Evolutionary conservation across 1,140 invertebrate genomes (phyloP).

Genomic region (Papilio machaon): DNA sequence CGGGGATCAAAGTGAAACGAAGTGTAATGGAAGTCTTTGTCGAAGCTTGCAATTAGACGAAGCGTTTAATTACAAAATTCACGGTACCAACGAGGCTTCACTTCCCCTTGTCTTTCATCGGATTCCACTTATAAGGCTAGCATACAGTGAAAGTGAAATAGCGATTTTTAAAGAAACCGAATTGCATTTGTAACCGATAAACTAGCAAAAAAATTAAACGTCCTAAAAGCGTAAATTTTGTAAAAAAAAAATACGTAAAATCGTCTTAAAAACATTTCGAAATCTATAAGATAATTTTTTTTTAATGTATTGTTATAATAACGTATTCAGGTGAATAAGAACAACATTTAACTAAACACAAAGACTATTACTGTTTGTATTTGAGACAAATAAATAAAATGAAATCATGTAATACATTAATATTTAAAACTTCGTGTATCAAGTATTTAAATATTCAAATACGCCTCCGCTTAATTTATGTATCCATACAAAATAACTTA

Average conservation of each 20-base stretch:
- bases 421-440: conserved; percentile 29
- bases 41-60: conserved; percentile 75
- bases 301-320: neutral
- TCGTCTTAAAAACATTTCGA: too few relatives aligned
- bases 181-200: too few relatives aligned
- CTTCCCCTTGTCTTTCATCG: conserved; percentile 70
- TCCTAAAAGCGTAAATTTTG: too few relatives aligned
- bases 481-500: conserved; percentile 29
- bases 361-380: neutral
- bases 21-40: conserved; percentile 63
- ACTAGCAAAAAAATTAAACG: too few relatives aligned
- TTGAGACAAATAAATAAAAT: conserved; percentile 27
- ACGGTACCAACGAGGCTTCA: conserved; percentile 76
- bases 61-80: conserved; percentile 80
- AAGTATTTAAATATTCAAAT: conserved; percentile 34
- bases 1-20: conserved; percentile 59
- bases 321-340: neutral
- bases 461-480: conserved; percentile 45
- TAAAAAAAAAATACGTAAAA: too few relatives aligned
- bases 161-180: neutral
- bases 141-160: conserved; percentile 8
- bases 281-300: too few relatives aligned
- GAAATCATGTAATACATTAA: conserved; percentile 16
- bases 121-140: conserved; percentile 59
- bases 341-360: neutral